Percentiles rank a stretch among this genome's conserved stretches.
phyloP scores from a whole-genome alignment of 2,888 invertebrate genomes.

The Rhabditoides inermis region DNA sequence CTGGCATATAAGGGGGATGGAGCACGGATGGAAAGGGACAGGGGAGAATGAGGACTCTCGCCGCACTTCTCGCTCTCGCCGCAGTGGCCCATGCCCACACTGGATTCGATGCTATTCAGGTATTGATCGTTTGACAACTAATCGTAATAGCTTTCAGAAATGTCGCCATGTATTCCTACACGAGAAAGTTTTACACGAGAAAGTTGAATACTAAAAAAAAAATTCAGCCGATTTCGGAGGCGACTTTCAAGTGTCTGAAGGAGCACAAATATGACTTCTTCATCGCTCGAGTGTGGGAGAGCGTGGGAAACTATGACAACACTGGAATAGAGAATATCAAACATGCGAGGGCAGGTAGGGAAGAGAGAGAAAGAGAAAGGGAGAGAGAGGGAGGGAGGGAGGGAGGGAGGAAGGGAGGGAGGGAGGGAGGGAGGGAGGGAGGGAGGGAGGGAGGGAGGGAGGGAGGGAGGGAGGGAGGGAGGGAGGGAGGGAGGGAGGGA shows the following conservation, averaged over 20 bases:
- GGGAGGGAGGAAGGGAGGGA: no score
- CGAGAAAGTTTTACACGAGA: no score
- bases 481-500: neutral
- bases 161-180: no score
- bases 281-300: slow-evolving; percentile 10
- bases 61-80: no score
- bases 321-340: slow-evolving; percentile 16
- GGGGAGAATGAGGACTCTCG: no score
- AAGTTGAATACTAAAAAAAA: no score
- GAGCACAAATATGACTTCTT: slow-evolving; percentile 10
- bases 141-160: no score
- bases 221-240: slow-evolving; percentile 7
- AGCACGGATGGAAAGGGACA: no score
- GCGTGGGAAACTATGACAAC: slow-evolving; percentile 8
- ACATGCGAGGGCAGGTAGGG: slow-evolving; percentile 8
- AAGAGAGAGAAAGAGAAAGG: neutral
- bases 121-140: no score
- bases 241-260: slow-evolving; percentile 10
- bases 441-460: neutral
- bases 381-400: neutral
- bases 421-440: neutral
- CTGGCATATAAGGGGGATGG: no score
- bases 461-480: slow-evolving; percentile 4
- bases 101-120: no score
- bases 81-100: no score